Conservation (phyloP, 2,888 invertebrate genomes). For the Schizaphis graminum region DNA sequence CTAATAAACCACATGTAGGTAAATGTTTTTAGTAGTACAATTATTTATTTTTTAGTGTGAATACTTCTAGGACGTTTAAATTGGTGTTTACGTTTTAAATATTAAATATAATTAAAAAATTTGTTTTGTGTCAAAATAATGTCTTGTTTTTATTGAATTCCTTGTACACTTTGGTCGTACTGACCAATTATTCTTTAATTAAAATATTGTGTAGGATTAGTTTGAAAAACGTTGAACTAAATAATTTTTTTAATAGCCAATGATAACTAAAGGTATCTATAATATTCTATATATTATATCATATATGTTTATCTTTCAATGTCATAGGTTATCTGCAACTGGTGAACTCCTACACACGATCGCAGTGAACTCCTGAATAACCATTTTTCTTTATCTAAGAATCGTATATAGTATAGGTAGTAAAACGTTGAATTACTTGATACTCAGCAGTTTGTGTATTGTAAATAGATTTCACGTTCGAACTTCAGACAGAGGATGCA, state of each 20-base stretch:
- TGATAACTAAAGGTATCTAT: background rate
- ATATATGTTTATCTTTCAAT: background rate
- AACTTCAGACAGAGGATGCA: background rate
- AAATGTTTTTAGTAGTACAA: background rate
- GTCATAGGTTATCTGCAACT: background rate
- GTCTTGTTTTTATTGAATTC: background rate
- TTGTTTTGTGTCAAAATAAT: background rate
- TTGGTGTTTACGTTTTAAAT: background rate
- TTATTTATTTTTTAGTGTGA: background rate
- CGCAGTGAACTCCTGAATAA: background rate
- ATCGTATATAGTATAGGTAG: background rate
- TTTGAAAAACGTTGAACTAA: background rate
- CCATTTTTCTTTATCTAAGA: conserved; percentile 20
- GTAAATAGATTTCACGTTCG: background rate
- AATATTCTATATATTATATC: background rate
- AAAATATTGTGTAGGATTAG: background rate
- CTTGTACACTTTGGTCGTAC: background rate
- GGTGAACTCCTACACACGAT: conserved; percentile 9
- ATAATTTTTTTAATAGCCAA: background rate
- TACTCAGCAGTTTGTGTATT: background rate
- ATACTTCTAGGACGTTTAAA: background rate
- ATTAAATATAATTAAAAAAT: background rate
- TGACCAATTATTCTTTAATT: background rate
- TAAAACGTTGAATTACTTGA: background rate
- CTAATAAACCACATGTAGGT: too few relatives aligned